Conservation (phyloP, 1,140 invertebrate genomes). For the Sycophaga agraensis region DNA sequence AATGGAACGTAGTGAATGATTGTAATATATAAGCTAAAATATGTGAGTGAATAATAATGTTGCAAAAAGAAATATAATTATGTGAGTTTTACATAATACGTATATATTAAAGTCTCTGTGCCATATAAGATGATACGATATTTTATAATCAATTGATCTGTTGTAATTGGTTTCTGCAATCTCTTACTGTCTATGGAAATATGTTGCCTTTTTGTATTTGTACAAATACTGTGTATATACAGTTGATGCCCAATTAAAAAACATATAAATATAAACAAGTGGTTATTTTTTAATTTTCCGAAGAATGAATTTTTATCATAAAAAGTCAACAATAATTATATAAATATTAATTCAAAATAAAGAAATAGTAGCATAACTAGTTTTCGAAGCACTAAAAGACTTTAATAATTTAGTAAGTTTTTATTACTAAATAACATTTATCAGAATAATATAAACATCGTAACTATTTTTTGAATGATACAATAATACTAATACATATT, state of each 20-base stretch:
- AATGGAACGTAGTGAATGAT: slow-evolving; percentile 14
- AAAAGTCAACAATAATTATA: too few relatives aligned
- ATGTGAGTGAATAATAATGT: slow-evolving; percentile 14
- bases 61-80: slow-evolving; percentile 30
- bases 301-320: too few relatives aligned
- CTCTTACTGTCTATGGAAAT: slow-evolving; percentile 20
- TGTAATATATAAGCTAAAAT: slow-evolving; percentile 10
- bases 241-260: slow-evolving; percentile 30
- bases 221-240: slow-evolving; percentile 41
- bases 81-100: slow-evolving; percentile 30
- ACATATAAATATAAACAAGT: too few relatives aligned
- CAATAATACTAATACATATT: too few relatives aligned
- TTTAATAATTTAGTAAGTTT: too few relatives aligned
- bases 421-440: too few relatives aligned
- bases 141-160: slow-evolving; percentile 35
- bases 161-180: slow-evolving; percentile 20
- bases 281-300: too few relatives aligned
- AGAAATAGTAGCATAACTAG: too few relatives aligned
- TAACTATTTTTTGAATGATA: too few relatives aligned
- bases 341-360: too few relatives aligned
- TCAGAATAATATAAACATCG: too few relatives aligned
- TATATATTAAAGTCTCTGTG: slow-evolving; percentile 39
- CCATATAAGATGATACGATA: slow-evolving; percentile 40
- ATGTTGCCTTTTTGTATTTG: slow-evolving; percentile 39
- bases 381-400: too few relatives aligned